Evolutionary conservation across 2,797 vertebrate genomes (phyloP).

Genomic region (Acanthornis magna): DNA sequence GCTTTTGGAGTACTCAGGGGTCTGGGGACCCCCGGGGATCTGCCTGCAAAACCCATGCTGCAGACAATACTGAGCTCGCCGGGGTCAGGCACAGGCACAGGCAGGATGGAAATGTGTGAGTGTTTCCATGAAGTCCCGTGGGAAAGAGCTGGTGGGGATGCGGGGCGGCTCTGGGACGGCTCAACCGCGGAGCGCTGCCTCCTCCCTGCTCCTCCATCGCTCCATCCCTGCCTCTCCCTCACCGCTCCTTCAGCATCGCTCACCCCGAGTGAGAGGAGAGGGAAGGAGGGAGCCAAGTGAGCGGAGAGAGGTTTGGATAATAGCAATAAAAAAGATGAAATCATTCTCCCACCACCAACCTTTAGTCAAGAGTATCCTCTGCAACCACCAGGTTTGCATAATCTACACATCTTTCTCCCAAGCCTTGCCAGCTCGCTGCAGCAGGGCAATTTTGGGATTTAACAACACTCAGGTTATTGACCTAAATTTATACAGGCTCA

Average conservation of each 20-base stretch:
- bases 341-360: neutral
- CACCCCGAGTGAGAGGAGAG: neutral
- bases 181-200: rapidly evolving
- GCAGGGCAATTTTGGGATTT: slow-evolving; percentile 44
- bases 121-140: neutral
- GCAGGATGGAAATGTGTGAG: neutral
- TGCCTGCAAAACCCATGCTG: neutral
- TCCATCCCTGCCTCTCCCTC: neutral
- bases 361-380: neutral
- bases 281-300: neutral
- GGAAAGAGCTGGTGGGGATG: rapidly evolving
- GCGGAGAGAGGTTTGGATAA: neutral
- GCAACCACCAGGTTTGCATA: neutral
- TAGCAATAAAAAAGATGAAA: neutral
- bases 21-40: neutral
- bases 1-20: neutral
- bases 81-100: neutral
- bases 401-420: neutral
- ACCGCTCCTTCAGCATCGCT: neutral
- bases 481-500: slow-evolving; percentile 64
- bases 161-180: rapidly evolving
- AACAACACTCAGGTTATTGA: slow-evolving; percentile 62
- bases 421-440: neutral
- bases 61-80: neutral
- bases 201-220: neutral